A percentile compares a stretch with the other conserved stretches of the same genome.
Conservation (phyloP, 2,888 invertebrate genomes). For the Andrena dorsata region DNA sequence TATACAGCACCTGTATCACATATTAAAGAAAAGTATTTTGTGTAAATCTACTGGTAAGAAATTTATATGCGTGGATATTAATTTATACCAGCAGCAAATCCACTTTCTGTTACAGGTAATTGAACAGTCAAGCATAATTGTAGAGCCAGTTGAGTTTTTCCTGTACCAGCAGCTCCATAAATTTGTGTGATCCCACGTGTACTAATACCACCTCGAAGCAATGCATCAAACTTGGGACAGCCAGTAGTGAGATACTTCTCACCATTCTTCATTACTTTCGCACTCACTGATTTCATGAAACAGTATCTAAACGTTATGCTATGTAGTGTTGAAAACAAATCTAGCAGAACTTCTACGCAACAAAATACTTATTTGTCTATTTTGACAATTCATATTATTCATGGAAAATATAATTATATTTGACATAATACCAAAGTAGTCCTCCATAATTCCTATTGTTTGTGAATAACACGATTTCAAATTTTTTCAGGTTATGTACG, state of each 20-base stretch:
- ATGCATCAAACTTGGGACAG: slow-evolving; percentile 87
- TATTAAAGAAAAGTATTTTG: neutral
- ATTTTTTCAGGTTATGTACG: too few relatives aligned
- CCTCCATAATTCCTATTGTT: slow-evolving; percentile 36
- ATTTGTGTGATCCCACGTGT: slow-evolving; percentile 91
- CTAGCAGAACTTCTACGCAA: too few relatives aligned
- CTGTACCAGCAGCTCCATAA: slow-evolving; percentile 92
- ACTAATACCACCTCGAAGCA: slow-evolving; percentile 89
- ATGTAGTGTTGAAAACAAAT: neutral
- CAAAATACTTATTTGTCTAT: neutral
- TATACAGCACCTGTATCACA: slow-evolving; percentile 87
- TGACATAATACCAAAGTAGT: slow-evolving; percentile 54
- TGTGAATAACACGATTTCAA: neutral
- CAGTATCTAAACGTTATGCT: slow-evolving; percentile 1
- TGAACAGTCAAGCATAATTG: slow-evolving; percentile 90
- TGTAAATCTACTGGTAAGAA: neutral
- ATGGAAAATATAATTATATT: slow-evolving; percentile 8
- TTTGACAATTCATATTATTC: neutral
- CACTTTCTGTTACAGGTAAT: slow-evolving; percentile 86
- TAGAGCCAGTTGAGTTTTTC: slow-evolving; percentile 93
- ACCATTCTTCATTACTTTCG: slow-evolving; percentile 31
- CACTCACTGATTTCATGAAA: slow-evolving; percentile 37
- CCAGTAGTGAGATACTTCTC: slow-evolving; percentile 85
- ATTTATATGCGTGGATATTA: neutral
- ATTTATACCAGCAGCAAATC: slow-evolving; percentile 85